These are phyloP conservation scores for Dione juno DNA, from an alignment of 2,888 invertebrate genomes.

Conservation along the genomic window DNA sequence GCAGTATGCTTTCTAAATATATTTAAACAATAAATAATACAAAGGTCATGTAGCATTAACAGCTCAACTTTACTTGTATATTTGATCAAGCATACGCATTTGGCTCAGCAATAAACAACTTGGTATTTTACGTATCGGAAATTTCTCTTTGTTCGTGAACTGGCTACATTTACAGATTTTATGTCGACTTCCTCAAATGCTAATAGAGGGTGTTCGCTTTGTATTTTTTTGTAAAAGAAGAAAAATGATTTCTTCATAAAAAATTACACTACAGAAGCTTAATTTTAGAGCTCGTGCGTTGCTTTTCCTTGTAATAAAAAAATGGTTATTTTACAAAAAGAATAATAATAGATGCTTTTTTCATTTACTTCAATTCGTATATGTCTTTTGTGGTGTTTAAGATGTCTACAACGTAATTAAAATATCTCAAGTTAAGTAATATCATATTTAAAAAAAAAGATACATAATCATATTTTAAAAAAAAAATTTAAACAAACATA, in stretches of 20 bases:
- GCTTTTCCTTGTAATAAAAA: background rate
- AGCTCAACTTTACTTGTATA: slow-evolving; percentile 21
- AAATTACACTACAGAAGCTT: background rate
- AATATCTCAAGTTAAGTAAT: background rate
- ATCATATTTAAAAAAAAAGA: too few species aligned
- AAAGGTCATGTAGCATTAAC: slow-evolving; percentile 31
- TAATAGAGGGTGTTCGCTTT: slow-evolving; percentile 35
- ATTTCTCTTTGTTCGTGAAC: slow-evolving; percentile 34
- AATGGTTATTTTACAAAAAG: slow-evolving; percentile 10
- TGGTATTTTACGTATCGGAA: slow-evolving; percentile 30
- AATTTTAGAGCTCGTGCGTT: background rate
- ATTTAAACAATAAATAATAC: slow-evolving; percentile 22
- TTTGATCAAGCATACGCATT: slow-evolving; percentile 26
- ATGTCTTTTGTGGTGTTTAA: background rate
- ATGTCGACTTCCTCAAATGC: slow-evolving; percentile 34
- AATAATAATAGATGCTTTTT: background rate
- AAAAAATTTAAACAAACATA: background rate
- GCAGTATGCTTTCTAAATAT: background rate
- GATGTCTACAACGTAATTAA: background rate
- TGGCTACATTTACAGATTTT: slow-evolving; percentile 35
- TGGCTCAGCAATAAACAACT: slow-evolving; percentile 27
- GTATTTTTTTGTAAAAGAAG: slow-evolving; percentile 10
- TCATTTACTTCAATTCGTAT: slow-evolving; percentile 1
- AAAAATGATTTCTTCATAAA: slow-evolving; percentile 20
- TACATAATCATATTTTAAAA: too few species aligned